Conservation (phyloP, 2,113 vertebrate genomes). For the Jacana jacana region DNA sequence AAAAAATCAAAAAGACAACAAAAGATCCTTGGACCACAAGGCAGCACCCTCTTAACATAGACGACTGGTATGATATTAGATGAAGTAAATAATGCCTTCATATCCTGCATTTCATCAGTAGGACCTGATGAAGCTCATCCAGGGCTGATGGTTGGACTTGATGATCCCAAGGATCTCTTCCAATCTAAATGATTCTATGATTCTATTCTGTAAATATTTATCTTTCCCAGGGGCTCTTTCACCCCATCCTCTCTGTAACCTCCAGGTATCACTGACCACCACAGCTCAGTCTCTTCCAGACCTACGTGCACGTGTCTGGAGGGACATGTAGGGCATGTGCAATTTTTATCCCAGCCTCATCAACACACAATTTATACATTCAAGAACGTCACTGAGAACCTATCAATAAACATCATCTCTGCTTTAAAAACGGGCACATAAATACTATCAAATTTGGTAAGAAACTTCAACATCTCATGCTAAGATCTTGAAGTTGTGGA, state of each 20-base stretch:
- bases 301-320: not conserved
- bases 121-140: too few species aligned
- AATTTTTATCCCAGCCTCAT: not conserved
- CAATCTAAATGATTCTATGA: too few species aligned
- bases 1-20: not conserved
- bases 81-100: not conserved
- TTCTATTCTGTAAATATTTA: too few species aligned
- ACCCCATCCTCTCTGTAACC: not conserved
- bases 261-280: not conserved
- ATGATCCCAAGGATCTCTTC: too few species aligned
- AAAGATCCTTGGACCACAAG: not conserved
- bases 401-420: not conserved
- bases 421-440: not conserved
- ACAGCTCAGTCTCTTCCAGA: not conserved
- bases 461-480: not conserved
- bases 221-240: not conserved
- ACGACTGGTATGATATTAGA: not conserved
- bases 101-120: not conserved
- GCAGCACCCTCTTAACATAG: not conserved
- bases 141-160: too few species aligned
- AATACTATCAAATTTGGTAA: not conserved
- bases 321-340: accelerated
- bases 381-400: not conserved
- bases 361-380: not conserved
- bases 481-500: not conserved